Base-by-base conservation (phyloP, 2,113 vertebrate genomes). In the Chunga burmeisteri region DNA sequence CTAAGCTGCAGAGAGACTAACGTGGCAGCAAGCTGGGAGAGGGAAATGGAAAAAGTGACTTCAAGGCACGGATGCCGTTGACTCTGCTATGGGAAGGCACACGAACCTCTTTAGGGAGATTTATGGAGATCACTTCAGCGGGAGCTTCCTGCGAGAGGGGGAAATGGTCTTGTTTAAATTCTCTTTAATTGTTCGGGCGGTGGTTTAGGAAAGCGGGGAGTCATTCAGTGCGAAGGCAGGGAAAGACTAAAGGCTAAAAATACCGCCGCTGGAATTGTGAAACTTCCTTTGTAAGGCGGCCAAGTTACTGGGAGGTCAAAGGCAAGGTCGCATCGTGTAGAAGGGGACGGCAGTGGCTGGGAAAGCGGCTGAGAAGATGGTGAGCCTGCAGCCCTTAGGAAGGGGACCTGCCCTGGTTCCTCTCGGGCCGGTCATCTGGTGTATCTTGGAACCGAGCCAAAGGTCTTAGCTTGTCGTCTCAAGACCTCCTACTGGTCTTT, bases 161-260 rank as follows among this genome's bases (percentile, higher is more conserved):
- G 67, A 94, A 86, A 65, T 0, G 5, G 16, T 87, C 91, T 88
- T 82, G 79, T 91, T 94, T 79, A 71, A 87, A 81, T 47, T 94
- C 83, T 74, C 70, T 92, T 84, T 94, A 96, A 93, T 94, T 96
- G 78, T 87, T 85, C 30, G 92, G 66, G 23, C 1, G 0, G 47
- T 82, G 62, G 72, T 91, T 95, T 92, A 88, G 62, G 89, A 84
- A 95, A 40, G 58, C 71, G 56, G 22, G 44, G 93, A 96, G 59
- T 63, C 92, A 26, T 91, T 61, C 59, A 67, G 15, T 14, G 26
- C 26, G 5, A 78, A 82, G 34, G 47, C 56, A 88, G 36, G 55
- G 84, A 47, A 91, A 71, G 72, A 95, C 94, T 73, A n/a, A 84
- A 72, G 82, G 49, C 71, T 96, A 92, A 96, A 97, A 97, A 95